Conservation (phyloP, 2,888 invertebrate species). For the Drosophila mimica region DNA sequence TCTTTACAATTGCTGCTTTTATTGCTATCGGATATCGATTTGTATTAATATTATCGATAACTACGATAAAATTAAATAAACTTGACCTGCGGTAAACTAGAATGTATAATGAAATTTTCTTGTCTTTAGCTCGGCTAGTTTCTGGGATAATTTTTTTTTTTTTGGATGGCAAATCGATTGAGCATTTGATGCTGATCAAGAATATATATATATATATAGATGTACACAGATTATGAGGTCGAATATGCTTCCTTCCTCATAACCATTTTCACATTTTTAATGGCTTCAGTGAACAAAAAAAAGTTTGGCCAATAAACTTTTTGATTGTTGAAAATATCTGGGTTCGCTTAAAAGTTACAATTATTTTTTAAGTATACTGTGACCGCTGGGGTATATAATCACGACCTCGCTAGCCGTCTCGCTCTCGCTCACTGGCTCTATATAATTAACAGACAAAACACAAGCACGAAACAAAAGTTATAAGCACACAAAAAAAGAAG, state of each 20-base stretch:
- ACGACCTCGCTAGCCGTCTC: slow-evolving; percentile 2
- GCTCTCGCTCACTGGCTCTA: slow-evolving; percentile 16
- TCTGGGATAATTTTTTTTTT: neutral
- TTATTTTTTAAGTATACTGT: slow-evolving; percentile 12
- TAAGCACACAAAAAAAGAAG: slow-evolving; percentile 42
- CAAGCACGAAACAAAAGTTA: slow-evolving; percentile 41
- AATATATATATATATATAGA: neutral
- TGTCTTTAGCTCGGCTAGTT: neutral
- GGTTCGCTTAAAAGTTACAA: slow-evolving; percentile 24
- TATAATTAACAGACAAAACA: slow-evolving; percentile 60
- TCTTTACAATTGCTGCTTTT: neutral
- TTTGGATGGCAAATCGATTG: neutral
- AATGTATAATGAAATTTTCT: neutral
- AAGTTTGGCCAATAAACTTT: slow-evolving; percentile 1
- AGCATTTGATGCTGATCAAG: neutral
- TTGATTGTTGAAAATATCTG: neutral
- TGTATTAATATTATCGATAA: neutral
- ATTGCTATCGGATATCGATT: neutral
- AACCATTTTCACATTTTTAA: neutral
- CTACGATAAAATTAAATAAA: neutral
- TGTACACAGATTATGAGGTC: neutral
- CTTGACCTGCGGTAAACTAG: neutral
- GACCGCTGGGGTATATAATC: slow-evolving; percentile 17
- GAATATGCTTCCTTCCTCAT: neutral
- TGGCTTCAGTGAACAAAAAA: neutral